Conservation (phyloP, 2,797 vertebrate species). For the Helicolenus hilgendorfi region DNA sequence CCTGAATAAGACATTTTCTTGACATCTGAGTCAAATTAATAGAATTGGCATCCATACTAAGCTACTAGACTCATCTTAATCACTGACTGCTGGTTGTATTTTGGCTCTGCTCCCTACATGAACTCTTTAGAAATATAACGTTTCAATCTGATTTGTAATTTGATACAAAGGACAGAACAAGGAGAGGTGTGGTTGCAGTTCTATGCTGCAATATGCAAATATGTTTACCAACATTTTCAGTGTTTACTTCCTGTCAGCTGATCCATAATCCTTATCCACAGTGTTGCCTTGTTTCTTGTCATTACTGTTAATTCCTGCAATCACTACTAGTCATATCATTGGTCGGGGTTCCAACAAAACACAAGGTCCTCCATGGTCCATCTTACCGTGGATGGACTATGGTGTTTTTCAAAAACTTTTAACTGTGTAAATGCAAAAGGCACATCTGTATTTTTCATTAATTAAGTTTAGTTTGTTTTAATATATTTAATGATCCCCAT, state of each 20-base stretch:
- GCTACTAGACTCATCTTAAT: not conserved
- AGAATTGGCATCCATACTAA: not conserved
- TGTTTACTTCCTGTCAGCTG: not conserved
- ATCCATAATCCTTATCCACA: not conserved
- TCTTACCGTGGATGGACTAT: too few relatives aligned
- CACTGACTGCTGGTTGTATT: too few relatives aligned
- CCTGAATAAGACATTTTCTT: conserved; percentile 28
- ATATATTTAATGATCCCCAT: too few relatives aligned
- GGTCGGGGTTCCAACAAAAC: not conserved
- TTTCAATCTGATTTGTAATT: not conserved
- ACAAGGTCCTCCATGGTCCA: not conserved
- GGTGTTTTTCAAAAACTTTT: not conserved
- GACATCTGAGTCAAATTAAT: conserved; percentile 27
- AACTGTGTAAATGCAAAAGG: not conserved
- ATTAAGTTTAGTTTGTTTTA: not conserved
- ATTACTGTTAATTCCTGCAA: not conserved
- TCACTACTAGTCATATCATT: not conserved
- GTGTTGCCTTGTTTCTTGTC: not conserved
- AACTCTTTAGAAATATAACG: not conserved
- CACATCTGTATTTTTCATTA: too few relatives aligned
- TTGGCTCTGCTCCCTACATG: not conserved
- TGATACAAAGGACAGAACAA: not conserved
- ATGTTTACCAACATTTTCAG: not conserved
- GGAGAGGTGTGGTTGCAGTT: not conserved
- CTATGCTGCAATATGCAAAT: not conserved